A percentile compares a stretch with the other conserved stretches of the same genome.
phyloP scores from a whole-genome alignment of 64 coral and sea anemone genomes.

The Cladopsammia gracilis region DNA sequence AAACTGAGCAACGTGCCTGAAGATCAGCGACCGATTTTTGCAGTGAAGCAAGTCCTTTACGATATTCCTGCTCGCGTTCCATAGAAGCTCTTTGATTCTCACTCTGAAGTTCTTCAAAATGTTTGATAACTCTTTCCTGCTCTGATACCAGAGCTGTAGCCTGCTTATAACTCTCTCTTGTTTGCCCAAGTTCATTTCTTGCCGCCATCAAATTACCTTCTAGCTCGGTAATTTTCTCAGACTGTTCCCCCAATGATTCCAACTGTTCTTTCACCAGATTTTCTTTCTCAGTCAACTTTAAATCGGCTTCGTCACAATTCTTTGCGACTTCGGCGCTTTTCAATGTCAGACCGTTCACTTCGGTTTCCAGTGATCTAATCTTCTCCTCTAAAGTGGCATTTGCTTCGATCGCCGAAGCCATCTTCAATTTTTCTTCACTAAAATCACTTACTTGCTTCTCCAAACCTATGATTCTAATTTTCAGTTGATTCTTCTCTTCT shows the following conservation, averaged over 20 bases:
- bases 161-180: constrained; percentile 37
- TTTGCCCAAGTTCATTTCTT: constrained; percentile 25
- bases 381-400: constrained; percentile 61
- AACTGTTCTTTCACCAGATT: constrained; percentile 1
- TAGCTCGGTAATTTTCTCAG: neutral
- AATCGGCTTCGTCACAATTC: constrained; percentile 24
- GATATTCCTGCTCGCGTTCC: constrained; percentile 70
- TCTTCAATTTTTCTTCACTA: constrained; percentile 50
- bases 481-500: constrained; percentile 74
- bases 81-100: constrained; percentile 52
- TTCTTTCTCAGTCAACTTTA: constrained; percentile 16
- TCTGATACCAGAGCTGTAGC: constrained; percentile 55
- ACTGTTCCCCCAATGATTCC: neutral
- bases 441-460: constrained; percentile 74
- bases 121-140: constrained; percentile 77
- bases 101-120: constrained; percentile 68
- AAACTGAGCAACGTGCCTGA: constrained; percentile 30
- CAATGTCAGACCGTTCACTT: neutral
- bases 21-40: constrained; percentile 73
- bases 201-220: neutral
- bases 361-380: constrained; percentile 51
- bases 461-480: constrained; percentile 45
- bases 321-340: constrained; percentile 49
- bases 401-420: constrained; percentile 64
- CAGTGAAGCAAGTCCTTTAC: constrained; percentile 60